Evolutionary conservation across 2,888 invertebrate genomes (phyloP), one percentile per base, ranked within the genome.

Genomic region (Synergus umbraculus): DNA sequence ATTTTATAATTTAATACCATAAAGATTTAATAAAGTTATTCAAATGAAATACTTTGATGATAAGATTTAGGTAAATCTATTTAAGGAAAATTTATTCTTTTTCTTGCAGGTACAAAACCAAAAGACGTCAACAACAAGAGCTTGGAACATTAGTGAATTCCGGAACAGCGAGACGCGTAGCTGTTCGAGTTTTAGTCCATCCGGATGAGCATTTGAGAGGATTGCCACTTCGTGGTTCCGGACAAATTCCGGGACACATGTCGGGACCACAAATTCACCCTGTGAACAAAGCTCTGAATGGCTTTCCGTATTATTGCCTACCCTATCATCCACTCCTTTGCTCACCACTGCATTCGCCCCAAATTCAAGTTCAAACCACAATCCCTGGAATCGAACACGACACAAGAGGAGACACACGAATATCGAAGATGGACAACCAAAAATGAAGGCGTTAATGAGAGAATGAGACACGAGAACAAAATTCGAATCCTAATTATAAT

Each of bases 81-180:
- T n/a, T 43, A 13, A 43, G 18, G 67, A 41, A 18, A 37, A 67
- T 1, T 43, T 67, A 2, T 73, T 29, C 13, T 73, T 15, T 10
- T 18, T 43, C 10, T 77, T 82, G 1, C 85, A 92, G 97, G 69
- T 98, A 98, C 93, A 98, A 98, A 92, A 98, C 98, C 13, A 98
- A 98, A 91, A 94, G 98, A 90, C 97, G 98, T 92, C 97, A 98
- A 89, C 94, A 98, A 76, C 97, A 98, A 89, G 96, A 96, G 87
- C 95, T 96, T 86, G 94, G 94, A 77, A 95, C 94, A 0, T 93
- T 95, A 92, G 91, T 95, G 15, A 95, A 94, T 46, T 94, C 94
- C 10, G 94, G 93, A 0, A 94, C 94, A 0, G 94, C 94, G 4
- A 95, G 97, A 85, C 79, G 87, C 9, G 98, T 98, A 0, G 98